A percentile compares a stretch with the other conserved stretches of the same genome.
phyloP scores from a whole-genome alignment of 2,797 vertebrate genomes.

The Nannoperca obscura region DNA sequence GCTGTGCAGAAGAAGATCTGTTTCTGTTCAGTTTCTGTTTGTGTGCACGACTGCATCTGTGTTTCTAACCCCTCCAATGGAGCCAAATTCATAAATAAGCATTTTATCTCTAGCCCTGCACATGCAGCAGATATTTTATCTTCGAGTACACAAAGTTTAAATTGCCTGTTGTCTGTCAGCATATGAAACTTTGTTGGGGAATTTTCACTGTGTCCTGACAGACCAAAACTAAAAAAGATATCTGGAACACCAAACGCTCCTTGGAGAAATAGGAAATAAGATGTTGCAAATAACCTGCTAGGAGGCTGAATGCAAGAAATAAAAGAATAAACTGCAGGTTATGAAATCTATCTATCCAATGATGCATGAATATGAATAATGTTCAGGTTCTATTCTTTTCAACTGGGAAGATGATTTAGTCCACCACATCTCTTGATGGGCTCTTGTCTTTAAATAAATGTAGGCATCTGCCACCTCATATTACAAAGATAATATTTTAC shows the following conservation, averaged over 20 bases:
- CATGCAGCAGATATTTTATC: slow-evolving; percentile 26
- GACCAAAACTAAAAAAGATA: slow-evolving; percentile 19
- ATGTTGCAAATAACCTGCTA: slow-evolving; percentile 23
- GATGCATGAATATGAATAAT: slow-evolving; percentile 38
- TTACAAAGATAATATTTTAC: slow-evolving; percentile 32
- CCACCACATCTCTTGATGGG: slow-evolving; percentile 2
- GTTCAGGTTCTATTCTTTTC: slow-evolving; percentile 14
- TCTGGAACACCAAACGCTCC: slow-evolving; percentile 21
- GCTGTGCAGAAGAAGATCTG: slow-evolving; percentile 12
- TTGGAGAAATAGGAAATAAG: slow-evolving; percentile 23
- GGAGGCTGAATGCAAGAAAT: slow-evolving; percentile 29
- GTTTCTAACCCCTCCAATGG: background rate
- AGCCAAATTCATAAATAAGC: slow-evolving; percentile 22
- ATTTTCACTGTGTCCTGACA: slow-evolving; percentile 20
- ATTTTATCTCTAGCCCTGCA: slow-evolving; percentile 5
- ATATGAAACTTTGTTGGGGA: slow-evolving; percentile 11
- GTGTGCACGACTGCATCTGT: background rate
- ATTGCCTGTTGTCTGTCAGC: slow-evolving; percentile 9
- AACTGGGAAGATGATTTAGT: slow-evolving; percentile 24
- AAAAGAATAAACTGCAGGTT: slow-evolving; percentile 35
- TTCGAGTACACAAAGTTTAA: slow-evolving; percentile 26
- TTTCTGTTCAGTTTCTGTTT: slow-evolving; percentile 11
- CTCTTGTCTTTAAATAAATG: slow-evolving; percentile 36
- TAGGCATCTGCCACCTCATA: slow-evolving; percentile 32
- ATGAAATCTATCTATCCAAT: slow-evolving; percentile 34